Evolutionary conservation across 2,797 vertebrate species (phyloP).

Genomic region (Harpagifer antarcticus): DNA sequence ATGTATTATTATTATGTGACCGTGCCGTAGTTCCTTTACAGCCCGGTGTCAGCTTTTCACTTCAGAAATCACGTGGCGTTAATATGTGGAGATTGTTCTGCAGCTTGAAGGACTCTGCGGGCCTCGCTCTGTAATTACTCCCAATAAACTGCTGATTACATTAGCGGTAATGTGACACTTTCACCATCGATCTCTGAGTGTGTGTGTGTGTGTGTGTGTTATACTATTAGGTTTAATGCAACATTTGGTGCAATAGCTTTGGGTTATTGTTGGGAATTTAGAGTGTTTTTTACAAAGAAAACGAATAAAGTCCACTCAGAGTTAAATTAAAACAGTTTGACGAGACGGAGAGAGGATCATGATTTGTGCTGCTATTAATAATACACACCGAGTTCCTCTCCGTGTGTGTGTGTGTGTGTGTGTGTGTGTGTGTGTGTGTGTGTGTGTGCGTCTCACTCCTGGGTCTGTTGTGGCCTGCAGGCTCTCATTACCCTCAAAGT

Average conservation of each 20-base stretch:
- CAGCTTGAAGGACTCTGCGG: conserved; percentile 34
- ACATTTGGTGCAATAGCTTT: too few species aligned
- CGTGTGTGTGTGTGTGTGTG: too few species aligned
- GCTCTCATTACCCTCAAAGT: conserved; percentile 68
- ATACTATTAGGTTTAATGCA: too few species aligned
- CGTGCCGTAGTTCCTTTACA: too few species aligned
- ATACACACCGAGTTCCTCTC: not conserved
- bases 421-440: conserved; percentile 6
- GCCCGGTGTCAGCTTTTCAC: too few species aligned
- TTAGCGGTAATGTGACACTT: conserved; percentile 61
- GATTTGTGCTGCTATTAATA: conserved; percentile 37
- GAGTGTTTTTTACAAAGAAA: not conserved
- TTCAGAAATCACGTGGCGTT: too few species aligned
- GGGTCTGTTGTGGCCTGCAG: conserved; percentile 57
- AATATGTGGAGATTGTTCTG: not conserved
- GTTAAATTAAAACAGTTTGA: not conserved
- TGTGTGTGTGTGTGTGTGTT: not conserved
- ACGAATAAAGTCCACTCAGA: not conserved
- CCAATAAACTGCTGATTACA: conserved; percentile 56
- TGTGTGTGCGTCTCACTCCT: conserved; percentile 27
- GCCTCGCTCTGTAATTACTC: conserved; percentile 57
- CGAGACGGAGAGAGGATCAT: conserved; percentile 8
- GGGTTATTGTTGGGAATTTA: too few species aligned
- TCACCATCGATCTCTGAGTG: conserved; percentile 34
- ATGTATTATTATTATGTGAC: too few species aligned